These are phyloP conservation scores for Tetanocera ferruginea DNA, from an alignment of 2,888 invertebrate genomes.

Conservation along the genomic window DNA sequence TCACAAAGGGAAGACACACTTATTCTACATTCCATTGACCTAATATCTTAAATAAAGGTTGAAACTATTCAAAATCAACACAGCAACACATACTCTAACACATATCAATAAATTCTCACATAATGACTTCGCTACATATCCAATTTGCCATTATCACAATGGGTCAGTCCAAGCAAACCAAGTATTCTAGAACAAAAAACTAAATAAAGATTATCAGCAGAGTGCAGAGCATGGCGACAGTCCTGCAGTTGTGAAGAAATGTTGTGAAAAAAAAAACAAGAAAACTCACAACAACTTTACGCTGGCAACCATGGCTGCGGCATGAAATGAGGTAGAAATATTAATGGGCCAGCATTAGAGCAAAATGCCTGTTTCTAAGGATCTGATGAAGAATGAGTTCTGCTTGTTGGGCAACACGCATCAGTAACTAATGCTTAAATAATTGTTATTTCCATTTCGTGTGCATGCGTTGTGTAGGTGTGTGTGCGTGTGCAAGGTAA, in stretches of 20 bases:
- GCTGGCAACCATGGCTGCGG: neutral
- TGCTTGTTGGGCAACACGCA: neutral
- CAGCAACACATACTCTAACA: too few species aligned
- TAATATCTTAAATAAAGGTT: too few species aligned
- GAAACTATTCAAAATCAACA: too few species aligned
- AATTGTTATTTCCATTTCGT: conserved; percentile 3
- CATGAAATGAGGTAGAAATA: conserved; percentile 4
- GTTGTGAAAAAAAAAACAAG: too few species aligned
- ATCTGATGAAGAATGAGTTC: neutral
- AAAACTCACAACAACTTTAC: too few species aligned
- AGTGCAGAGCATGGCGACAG: neutral
- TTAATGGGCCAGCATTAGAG: neutral
- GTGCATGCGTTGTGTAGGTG: neutral
- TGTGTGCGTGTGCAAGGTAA: neutral
- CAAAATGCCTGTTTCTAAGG: neutral
- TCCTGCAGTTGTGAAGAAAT: too few species aligned
- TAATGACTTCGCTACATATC: neutral
- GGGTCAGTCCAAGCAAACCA: neutral
- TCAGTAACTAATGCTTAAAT: conserved; percentile 1
- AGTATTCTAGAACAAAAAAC: neutral
- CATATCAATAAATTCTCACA: too few species aligned
- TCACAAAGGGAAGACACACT: too few species aligned
- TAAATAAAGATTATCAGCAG: conserved; percentile 17
- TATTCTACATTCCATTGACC: too few species aligned
- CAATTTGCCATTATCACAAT: neutral